A percentile compares a stretch with the other conserved stretches of the same genome.
Conservation (phyloP, 1,140 invertebrate genomes). For the Lasaia peninsularis region DNA sequence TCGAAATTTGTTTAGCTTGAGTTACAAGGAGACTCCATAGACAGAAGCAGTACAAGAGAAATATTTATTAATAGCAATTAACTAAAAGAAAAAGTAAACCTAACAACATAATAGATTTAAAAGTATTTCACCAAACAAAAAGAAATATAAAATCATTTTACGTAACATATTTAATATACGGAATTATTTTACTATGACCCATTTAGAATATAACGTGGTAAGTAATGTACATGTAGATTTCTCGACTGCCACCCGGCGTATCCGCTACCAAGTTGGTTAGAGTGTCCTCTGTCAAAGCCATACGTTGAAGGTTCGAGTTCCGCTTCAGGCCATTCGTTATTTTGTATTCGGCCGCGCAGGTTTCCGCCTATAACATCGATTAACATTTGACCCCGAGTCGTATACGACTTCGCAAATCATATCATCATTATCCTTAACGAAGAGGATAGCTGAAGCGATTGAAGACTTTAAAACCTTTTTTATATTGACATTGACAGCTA, state of each 20-base stretch:
- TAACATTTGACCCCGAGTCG: slow-evolving; percentile 68
- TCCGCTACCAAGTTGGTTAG: background rate
- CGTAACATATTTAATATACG: too few relatives aligned
- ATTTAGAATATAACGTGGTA: too few relatives aligned
- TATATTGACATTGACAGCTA: background rate
- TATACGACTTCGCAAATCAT: slow-evolving; percentile 15
- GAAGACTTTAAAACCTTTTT: background rate
- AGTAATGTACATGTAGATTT: background rate
- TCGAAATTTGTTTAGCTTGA: too few relatives aligned
- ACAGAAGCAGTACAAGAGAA: too few relatives aligned
- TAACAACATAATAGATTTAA: too few relatives aligned
- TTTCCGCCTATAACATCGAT: slow-evolving; percentile 62
- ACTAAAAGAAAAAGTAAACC: too few relatives aligned
- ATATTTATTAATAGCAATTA: too few relatives aligned
- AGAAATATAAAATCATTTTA: too few relatives aligned
- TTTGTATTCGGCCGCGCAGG: slow-evolving; percentile 64
- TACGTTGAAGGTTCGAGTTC: slow-evolving; percentile 34
- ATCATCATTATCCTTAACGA: slow-evolving; percentile 4
- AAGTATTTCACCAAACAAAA: too few relatives aligned
- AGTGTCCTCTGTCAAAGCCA: slow-evolving; percentile 11
- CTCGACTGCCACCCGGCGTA: background rate
- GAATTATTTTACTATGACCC: too few relatives aligned
- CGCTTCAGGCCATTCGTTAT: slow-evolving; percentile 46
- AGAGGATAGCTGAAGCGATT: background rate
- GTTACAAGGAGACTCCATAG: too few relatives aligned